These are phyloP conservation scores for Baryphthengus martii DNA, from an alignment of 2,113 vertebrate genomes.

Conservation along the genomic window DNA sequence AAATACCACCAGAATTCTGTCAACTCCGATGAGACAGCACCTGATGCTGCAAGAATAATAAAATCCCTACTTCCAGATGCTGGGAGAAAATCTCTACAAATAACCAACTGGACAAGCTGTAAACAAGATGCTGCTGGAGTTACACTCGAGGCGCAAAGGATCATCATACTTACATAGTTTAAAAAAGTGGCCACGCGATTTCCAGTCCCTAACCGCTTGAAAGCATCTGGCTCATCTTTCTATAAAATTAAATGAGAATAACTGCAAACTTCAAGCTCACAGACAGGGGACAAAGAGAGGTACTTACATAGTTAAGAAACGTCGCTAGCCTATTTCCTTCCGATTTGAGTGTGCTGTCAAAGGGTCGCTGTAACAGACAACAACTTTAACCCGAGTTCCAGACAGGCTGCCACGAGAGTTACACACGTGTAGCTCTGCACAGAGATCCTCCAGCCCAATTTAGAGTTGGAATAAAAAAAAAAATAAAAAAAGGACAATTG, in stretches of 20 bases:
- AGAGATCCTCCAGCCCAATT: not conserved
- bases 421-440: not conserved
- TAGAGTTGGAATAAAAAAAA: not conserved
- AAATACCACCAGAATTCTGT: not conserved
- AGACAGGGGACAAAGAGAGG: constrained; percentile 27
- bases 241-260: constrained; percentile 93
- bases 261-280: constrained; percentile 69
- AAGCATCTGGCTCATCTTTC: constrained; percentile 98
- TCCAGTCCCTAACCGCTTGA: constrained; percentile 99
- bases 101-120: not conserved
- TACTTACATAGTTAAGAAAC: constrained; percentile 99
- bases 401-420: not conserved
- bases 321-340: constrained; percentile 99
- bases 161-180: constrained; percentile 95
- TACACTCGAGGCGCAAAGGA: not conserved
- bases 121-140: not conserved
- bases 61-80: not conserved
- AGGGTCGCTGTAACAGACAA: constrained; percentile 98
- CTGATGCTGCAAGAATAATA: not conserved
- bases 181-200: constrained; percentile 99
- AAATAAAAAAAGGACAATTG: not conserved
- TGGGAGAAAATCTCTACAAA: not conserved
- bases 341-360: constrained; percentile 92
- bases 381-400: constrained; percentile 79
- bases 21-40: not conserved